These are phyloP conservation scores for Mustela lutreola DNA, from an alignment of 2,113 vertebrate genomes.

Conservation along the genomic window DNA sequence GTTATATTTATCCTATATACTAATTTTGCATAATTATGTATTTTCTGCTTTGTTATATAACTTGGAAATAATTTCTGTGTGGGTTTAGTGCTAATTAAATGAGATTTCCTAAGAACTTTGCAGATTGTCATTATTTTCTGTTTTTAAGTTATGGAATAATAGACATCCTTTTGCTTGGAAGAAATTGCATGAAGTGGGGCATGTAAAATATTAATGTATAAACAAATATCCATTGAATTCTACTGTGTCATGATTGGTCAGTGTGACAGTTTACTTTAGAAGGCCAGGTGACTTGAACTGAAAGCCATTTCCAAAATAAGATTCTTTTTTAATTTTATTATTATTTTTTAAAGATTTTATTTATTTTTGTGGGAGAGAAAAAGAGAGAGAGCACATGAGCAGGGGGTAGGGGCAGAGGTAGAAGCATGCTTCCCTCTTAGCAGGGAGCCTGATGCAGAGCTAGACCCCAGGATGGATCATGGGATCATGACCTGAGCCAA, in stretches of 20 bases:
- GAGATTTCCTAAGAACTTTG: neutral
- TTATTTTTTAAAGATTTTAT: neutral
- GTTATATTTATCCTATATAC: neutral
- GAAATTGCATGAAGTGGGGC: neutral
- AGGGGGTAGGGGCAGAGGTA: neutral
- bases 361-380: neutral
- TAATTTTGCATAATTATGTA: neutral
- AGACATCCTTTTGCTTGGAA: neutral
- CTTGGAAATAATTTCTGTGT: neutral
- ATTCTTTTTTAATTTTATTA: neutral
- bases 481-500: neutral
- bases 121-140: neutral
- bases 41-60: neutral
- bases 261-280: neutral
- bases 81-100: constrained; percentile 1
- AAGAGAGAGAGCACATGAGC: neutral
- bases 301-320: neutral
- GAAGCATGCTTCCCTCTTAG: neutral
- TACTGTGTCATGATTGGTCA: neutral
- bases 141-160: neutral
- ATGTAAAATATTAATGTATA: neutral
- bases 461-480: neutral
- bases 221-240: neutral
- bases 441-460: neutral
- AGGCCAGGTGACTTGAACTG: neutral